Conservation (phyloP, 2,888 invertebrate species). For the Nasonovia ribisnigri region DNA sequence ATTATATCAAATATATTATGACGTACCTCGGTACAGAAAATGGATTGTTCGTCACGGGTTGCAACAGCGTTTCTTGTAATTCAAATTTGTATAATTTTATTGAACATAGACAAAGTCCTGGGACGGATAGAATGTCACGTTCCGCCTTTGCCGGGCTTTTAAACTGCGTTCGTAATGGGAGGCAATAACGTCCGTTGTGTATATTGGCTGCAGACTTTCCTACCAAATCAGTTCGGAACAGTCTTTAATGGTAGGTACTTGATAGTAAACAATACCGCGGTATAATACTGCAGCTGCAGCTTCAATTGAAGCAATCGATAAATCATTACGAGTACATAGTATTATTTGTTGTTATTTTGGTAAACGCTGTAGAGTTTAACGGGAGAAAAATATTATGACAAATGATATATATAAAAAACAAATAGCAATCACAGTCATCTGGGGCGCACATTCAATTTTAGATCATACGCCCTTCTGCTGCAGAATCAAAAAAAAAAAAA, state of each 20-base stretch:
- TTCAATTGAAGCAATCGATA: neutral
- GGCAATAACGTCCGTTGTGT: neutral
- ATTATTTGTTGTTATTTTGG: neutral
- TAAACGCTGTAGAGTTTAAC: neutral
- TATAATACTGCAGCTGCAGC: neutral
- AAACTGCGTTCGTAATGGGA: neutral
- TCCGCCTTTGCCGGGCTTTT: neutral
- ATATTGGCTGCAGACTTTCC: neutral
- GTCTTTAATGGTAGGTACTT: neutral
- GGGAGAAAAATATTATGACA: neutral
- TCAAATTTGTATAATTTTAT: constrained; percentile 50
- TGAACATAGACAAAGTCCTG: constrained; percentile 1
- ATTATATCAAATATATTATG: neutral
- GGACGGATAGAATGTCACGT: constrained; percentile 51
- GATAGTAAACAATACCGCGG: neutral
- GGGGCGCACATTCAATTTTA: neutral
- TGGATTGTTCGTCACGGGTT: neutral
- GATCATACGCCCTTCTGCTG: neutral
- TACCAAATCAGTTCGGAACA: neutral
- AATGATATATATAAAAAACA: neutral
- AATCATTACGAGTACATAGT: neutral
- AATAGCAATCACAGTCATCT: neutral
- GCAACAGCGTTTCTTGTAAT: neutral
- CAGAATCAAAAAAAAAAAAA: neutral
- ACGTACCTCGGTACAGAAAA: neutral